phyloP scores from a whole-genome alignment of 2,888 invertebrate genomes.

The Dolomedes plantarius region DNA sequence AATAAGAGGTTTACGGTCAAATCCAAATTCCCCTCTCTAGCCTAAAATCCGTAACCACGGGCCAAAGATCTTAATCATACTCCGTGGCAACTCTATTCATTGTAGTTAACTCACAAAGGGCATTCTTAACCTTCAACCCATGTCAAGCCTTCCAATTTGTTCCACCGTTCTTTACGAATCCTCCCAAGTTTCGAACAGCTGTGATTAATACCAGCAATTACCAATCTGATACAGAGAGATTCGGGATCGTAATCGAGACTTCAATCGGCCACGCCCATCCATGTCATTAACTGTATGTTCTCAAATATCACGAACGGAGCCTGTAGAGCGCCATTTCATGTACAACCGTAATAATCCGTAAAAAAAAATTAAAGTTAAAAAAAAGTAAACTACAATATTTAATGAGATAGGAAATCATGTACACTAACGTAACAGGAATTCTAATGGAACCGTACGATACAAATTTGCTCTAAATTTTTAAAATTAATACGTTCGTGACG shows the following conservation, averaged over 20 bases:
- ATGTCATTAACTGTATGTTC: not conserved
- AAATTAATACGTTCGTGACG: too few species aligned
- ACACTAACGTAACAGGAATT: not conserved
- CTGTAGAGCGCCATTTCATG: not conserved
- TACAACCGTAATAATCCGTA: not conserved
- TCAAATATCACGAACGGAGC: conserved; percentile 1
- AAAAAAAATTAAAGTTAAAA: not conserved
- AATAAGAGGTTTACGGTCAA: too few species aligned
- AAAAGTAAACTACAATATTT: not conserved
- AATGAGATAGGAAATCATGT: not conserved
- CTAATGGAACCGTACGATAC: not conserved
- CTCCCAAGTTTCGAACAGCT: not conserved
- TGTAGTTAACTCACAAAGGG: too few species aligned
- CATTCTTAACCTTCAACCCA: too few species aligned
- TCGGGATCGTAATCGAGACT: not conserved
- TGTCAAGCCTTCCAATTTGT: not conserved
- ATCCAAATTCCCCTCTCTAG: too few species aligned
- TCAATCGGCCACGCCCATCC: conserved; percentile 1
- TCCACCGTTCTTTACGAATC: not conserved
- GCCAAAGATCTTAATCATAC: too few species aligned
- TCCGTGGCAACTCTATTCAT: too few species aligned
- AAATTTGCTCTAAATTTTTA: not conserved
- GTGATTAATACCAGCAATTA: not conserved
- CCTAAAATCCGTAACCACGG: too few species aligned
- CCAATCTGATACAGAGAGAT: not conserved